Evolutionary conservation across 2,888 invertebrate species (phyloP).

Genomic region (Drosophila quinaria): DNA sequence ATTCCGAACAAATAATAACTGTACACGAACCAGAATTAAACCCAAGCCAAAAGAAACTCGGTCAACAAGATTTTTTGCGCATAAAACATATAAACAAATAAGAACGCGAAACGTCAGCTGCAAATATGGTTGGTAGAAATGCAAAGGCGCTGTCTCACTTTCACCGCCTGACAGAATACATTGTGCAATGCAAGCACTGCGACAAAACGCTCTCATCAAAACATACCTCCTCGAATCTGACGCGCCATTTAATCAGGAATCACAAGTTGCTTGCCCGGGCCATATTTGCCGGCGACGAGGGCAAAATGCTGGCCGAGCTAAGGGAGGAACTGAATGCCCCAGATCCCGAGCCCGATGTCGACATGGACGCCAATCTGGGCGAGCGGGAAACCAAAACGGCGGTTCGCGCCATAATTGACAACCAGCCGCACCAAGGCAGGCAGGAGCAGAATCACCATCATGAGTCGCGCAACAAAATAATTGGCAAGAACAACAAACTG

Average conservation of each 20-base stretch:
- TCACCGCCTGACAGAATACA: constrained; percentile 69
- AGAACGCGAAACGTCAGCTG: constrained; percentile 23
- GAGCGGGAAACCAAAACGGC: constrained; percentile 68
- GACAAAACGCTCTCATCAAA: constrained; percentile 75
- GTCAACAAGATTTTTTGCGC: constrained; percentile 27
- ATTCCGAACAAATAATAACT: constrained; percentile 36
- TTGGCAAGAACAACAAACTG: constrained; percentile 68
- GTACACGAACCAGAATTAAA: constrained; percentile 52
- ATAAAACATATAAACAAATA: constrained; percentile 9
- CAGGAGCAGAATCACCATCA: constrained; percentile 43
- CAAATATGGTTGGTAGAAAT: constrained; percentile 70
- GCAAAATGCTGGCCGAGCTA: constrained; percentile 69
- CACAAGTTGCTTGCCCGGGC: constrained; percentile 65
- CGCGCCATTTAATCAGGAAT: constrained; percentile 71
- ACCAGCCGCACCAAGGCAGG: constrained; percentile 46
- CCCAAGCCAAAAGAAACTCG: constrained; percentile 46
- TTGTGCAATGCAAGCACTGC: constrained; percentile 74
- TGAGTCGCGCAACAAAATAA: constrained; percentile 64
- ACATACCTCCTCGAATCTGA: constrained; percentile 73
- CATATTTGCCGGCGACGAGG: constrained; percentile 70
- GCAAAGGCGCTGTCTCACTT: constrained; percentile 75
- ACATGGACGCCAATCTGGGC: constrained; percentile 50
- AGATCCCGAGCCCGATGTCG: constrained; percentile 53
- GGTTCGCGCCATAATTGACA: constrained; percentile 65
- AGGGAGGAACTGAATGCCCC: constrained; percentile 67